Conservation (phyloP, 1,140 invertebrate genomes). For the Phymastichus coffea region DNA sequence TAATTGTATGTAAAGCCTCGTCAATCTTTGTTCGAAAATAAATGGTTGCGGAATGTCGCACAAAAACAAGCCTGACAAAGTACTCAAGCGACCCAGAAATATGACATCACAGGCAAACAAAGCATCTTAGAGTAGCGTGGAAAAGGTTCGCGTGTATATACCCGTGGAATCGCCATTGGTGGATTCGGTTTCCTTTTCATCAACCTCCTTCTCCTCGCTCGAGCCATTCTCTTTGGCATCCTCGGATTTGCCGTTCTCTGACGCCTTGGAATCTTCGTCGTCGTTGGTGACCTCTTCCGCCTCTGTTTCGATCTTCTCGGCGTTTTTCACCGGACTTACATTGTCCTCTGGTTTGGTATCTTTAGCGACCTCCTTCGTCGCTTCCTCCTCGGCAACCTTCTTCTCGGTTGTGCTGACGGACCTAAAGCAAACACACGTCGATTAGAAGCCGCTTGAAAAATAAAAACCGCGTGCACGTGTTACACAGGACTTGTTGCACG, state of each 20-base stretch:
- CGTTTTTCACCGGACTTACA: neutral
- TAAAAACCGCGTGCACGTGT: no score
- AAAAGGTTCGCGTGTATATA: conserved; percentile 27
- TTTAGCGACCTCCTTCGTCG: conserved; percentile 9
- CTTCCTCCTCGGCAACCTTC: conserved; percentile 52
- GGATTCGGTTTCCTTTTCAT: conserved; percentile 61
- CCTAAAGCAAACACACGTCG: no score
- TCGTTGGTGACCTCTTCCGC: conserved; percentile 34
- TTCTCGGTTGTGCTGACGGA: conserved; percentile 61
- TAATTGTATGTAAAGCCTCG: no score
- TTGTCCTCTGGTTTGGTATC: neutral
- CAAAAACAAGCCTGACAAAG: no score
- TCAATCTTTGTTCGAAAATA: no score
- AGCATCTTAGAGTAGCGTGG: neutral
- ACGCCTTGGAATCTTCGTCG: conserved; percentile 52
- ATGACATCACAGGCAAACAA: neutral
- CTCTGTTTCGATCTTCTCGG: neutral
- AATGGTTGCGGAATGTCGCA: no score
- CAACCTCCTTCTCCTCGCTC: conserved; percentile 51
- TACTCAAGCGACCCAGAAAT: no score
- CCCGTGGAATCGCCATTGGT: conserved; percentile 62
- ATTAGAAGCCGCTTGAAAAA: no score
- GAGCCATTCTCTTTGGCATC: conserved; percentile 58
- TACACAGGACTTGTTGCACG: no score
- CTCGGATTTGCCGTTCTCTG: conserved; percentile 43